Evolutionary conservation across 2,888 invertebrate genomes (phyloP), one percentile per base, ranked within the genome.

Genomic region (Chloromyia formosa): DNA sequence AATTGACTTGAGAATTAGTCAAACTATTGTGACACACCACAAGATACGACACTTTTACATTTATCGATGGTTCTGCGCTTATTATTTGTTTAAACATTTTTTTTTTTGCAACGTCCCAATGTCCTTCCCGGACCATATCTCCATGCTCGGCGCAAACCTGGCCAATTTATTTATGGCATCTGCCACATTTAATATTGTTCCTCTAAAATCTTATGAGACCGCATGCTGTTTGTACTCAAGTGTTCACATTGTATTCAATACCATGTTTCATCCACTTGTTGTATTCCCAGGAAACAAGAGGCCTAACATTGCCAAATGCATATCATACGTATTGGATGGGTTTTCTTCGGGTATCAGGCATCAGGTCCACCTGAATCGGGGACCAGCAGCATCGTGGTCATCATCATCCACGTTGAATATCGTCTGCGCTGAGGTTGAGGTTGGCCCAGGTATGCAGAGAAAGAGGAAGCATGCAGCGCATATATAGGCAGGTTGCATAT

Each of bases 121-220:
- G 45, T 27, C 54, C 66, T 58, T 56, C 40, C 10, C 20, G 40
- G 35, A 9, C 16, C 45, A 9, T 35, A 54, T 20, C 56, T 69
- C 56, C 56, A 7, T 40, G 71, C 18, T 56, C 58, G 40, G 45
- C 45, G 45, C 45, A 40, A 56, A 58, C 10, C n/a, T 60, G 22
- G 18, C 42, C 5, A 22, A 58, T 40, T 71, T 71, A 71, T 71
- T 71, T 58, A 71, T 71, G 58, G 71, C 42, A 58, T 10, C 71
- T 71, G 71, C 58, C 71, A 71, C 71, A 71, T 71, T 71, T 71
- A 71, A 71, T 71, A 71, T 71, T 71, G 71, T 71, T 71, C 58
- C 40, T 58, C 71, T 71, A 71, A 71, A 71, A 71, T 71, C 56
- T 71, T 71, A 56, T 20, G 40, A 56, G 71, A 71, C 56, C 56